Evolutionary conservation across 2,888 invertebrate species (phyloP).

Genomic region (Ichneumoninae sp.): DNA sequence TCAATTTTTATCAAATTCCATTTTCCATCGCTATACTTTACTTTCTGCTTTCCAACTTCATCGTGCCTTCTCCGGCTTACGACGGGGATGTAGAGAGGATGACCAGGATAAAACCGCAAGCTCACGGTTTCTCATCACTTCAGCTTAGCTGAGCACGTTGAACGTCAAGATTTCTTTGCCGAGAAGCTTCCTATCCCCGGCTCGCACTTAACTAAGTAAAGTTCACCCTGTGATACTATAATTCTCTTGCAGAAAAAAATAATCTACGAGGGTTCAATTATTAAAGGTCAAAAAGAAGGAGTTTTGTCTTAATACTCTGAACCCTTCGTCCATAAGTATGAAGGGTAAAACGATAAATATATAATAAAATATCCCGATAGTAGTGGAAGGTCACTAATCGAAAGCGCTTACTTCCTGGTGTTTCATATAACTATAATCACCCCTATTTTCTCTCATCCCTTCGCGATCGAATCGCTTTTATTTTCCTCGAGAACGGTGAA

Average conservation of each 20-base stretch:
- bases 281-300: constrained; percentile 4
- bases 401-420: background rate
- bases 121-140: constrained; percentile 27
- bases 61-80: background rate
- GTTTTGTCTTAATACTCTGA: background rate
- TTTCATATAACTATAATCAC: background rate
- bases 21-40: background rate
- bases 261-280: background rate
- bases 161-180: constrained; percentile 20
- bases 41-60: background rate
- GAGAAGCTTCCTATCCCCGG: background rate
- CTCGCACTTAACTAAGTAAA: constrained; percentile 46
- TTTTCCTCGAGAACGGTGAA: constrained; percentile 20
- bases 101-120: constrained; percentile 16
- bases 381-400: background rate
- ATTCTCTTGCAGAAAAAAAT: constrained; percentile 19
- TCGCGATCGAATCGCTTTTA: constrained; percentile 6
- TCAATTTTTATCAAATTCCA: background rate
- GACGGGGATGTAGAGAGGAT: background rate
- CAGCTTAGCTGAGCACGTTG: constrained; percentile 15
- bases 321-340: background rate
- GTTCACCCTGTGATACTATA: constrained; percentile 14
- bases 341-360: constrained; percentile 18
- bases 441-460: constrained; percentile 10
- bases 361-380: background rate